phyloP scores from a whole-genome alignment of 2,113 vertebrate species.

The Turnix velox region DNA sequence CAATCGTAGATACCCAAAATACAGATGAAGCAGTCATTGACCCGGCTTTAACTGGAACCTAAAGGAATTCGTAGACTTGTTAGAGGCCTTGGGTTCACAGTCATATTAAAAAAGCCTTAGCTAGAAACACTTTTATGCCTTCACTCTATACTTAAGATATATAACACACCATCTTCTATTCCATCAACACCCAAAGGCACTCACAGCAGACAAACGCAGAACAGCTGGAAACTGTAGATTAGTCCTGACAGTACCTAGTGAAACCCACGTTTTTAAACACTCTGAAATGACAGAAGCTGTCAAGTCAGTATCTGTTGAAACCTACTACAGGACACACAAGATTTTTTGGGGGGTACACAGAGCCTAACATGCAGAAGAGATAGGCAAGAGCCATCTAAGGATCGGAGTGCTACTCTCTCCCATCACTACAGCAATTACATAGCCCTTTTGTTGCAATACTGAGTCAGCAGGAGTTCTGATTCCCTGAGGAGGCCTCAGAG shows the following conservation, averaged over 20 bases:
- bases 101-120: background rate
- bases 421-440: background rate
- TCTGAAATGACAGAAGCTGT: slow-evolving; percentile 4
- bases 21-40: background rate
- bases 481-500: background rate
- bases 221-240: background rate
- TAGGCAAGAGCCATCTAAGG: background rate
- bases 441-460: background rate
- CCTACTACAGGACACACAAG: background rate
- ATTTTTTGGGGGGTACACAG: background rate
- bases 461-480: slow-evolving; percentile 26
- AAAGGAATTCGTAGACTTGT: background rate
- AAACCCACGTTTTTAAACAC: background rate
- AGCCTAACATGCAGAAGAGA: background rate
- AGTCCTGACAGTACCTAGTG: background rate
- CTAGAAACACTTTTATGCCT: background rate
- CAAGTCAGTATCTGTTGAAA: background rate
- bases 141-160: background rate
- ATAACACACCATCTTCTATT: background rate
- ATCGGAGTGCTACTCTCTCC: accelerated
- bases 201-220: background rate
- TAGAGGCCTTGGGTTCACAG: background rate
- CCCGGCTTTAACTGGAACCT: background rate
- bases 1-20: background rate
- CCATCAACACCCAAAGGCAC: background rate